phyloP scores from a whole-genome alignment of 2,888 invertebrate species.

The Hydrotaea diabolus region DNA sequence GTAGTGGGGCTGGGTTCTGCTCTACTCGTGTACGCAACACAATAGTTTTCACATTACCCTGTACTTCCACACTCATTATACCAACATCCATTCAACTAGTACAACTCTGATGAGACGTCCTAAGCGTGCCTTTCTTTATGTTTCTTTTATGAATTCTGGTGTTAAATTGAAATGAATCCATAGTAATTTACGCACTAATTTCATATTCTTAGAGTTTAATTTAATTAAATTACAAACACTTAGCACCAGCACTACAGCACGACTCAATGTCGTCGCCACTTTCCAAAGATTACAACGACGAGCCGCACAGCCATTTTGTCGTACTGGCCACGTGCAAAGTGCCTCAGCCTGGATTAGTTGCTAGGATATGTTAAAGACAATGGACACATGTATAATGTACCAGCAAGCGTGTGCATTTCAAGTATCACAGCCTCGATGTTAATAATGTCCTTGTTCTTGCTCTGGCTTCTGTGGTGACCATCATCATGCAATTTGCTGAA shows the following conservation, averaged over 20 bases:
- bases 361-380: too few species aligned
- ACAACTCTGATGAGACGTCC: neutral
- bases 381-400: neutral
- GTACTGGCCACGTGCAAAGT: conserved; percentile 1
- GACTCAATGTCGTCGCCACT: conserved; percentile 10
- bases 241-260: conserved; percentile 36
- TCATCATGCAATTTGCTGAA: conserved; percentile 39
- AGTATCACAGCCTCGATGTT: neutral
- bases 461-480: neutral
- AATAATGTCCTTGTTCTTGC: neutral
- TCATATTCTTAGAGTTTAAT: conserved; percentile 63
- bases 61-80: neutral
- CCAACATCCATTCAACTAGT: too few species aligned
- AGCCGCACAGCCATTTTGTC: neutral
- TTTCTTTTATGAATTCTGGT: conserved; percentile 34
- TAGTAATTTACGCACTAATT: conserved; percentile 60
- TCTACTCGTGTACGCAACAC: too few species aligned
- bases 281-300: conserved; percentile 13
- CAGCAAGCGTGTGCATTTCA: neutral
- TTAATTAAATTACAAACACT: conserved; percentile 63
- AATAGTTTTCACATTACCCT: too few species aligned
- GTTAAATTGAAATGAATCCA: conserved; percentile 64
- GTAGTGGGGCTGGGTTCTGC: too few species aligned
- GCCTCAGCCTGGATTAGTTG: neutral
- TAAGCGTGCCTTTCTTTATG: neutral